phyloP scores from a whole-genome alignment of 2,113 vertebrate genomes.

The Marcusenius ussheri region DNA sequence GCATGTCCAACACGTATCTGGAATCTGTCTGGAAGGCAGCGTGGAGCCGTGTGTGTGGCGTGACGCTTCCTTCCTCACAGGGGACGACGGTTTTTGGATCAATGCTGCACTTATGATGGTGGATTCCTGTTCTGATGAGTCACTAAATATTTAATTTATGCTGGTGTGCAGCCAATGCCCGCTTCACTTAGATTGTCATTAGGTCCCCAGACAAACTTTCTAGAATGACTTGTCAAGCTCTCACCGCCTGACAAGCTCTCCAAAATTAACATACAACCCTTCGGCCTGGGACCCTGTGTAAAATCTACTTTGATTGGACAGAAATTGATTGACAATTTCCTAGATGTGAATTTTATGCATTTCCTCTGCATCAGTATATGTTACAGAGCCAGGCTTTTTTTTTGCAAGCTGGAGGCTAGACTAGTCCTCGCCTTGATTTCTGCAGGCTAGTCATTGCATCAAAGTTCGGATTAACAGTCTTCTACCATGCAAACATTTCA shows the following conservation, averaged over 20 bases:
- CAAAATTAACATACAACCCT: neutral
- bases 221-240: neutral
- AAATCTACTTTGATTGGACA: neutral
- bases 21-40: neutral
- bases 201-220: neutral
- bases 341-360: neutral
- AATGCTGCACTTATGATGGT: neutral
- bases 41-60: neutral
- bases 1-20: neutral
- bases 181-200: neutral
- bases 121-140: neutral
- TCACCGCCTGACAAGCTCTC: neutral
- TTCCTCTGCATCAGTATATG: neutral
- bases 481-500: neutral
- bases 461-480: neutral
- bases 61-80: neutral
- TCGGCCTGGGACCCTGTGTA: neutral
- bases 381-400: neutral
- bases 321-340: neutral
- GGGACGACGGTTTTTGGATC: neutral
- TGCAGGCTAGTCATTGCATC: neutral
- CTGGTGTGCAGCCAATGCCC: neutral
- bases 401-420: neutral
- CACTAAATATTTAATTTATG: neutral
- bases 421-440: neutral